Percentiles rank a stretch among this genome's conserved stretches.
phyloP scores from a whole-genome alignment of 2,797 vertebrate genomes.

The Arrhamphus sclerolepis region DNA sequence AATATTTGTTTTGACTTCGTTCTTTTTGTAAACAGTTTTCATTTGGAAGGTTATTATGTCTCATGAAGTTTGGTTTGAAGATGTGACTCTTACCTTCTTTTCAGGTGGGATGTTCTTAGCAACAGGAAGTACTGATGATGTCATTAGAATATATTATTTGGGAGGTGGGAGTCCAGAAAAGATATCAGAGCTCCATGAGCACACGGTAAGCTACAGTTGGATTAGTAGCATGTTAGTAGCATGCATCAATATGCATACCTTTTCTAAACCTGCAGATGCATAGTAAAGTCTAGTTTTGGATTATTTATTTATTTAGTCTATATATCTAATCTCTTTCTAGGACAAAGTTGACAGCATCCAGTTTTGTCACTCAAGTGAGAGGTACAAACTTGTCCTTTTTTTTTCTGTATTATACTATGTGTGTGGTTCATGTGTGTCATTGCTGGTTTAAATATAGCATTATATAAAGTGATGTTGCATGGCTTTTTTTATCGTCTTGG shows the following conservation, averaged over 20 bases:
- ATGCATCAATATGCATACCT: too few relatives aligned
- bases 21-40: conserved; percentile 2
- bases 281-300: background rate
- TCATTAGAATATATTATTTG: conserved; percentile 97
- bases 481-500: background rate
- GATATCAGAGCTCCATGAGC: conserved; percentile 92
- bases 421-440: background rate
- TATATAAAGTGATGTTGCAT: conserved; percentile 1
- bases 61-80: background rate
- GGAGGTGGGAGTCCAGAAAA: conserved; percentile 93
- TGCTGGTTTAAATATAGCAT: background rate
- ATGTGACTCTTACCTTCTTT: conserved; percentile 5
- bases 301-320: background rate
- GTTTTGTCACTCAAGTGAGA: conserved; percentile 92
- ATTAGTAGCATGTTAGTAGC: background rate
- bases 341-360: conserved; percentile 99
- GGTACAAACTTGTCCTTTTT: conserved; percentile 77
- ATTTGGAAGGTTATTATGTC: background rate
- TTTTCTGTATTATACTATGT: background rate
- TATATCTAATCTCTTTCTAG: conserved; percentile 68
- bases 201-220: conserved; percentile 83
- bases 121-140: conserved; percentile 96
- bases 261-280: background rate
- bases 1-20: background rate
- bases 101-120: conserved; percentile 97